These are phyloP conservation scores for Lasioglossum villosulum DNA, from an alignment of 2,888 invertebrate genomes.

Conservation along the genomic window DNA sequence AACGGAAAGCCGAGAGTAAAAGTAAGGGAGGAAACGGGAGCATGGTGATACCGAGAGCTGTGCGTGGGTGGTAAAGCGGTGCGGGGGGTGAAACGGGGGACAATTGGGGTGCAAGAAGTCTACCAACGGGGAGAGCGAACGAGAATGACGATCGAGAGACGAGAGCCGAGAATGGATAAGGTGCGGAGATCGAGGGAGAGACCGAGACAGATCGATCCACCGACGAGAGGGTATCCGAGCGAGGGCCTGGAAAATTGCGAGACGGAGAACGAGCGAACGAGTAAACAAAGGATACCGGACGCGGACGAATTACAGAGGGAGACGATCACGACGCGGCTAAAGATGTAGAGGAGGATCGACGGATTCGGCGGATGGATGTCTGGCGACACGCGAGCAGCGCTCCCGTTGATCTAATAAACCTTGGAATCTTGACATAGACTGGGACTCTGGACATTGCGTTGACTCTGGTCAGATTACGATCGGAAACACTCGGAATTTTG, in stretches of 20 bases:
- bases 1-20: slow-evolving; percentile 48
- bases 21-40: slow-evolving; percentile 19
- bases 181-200: slow-evolving; percentile 3
- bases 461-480: neutral
- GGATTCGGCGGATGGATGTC: neutral
- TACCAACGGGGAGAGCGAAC: neutral
- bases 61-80: neutral
- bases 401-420: neutral
- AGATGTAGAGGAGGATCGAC: slow-evolving; percentile 15
- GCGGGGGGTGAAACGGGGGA: neutral
- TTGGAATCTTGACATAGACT: neutral
- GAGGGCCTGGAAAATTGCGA: neutral
- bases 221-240: neutral
- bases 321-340: neutral
- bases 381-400: neutral
- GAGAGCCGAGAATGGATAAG: neutral
- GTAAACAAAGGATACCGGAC: slow-evolving; percentile 22
- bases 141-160: neutral
- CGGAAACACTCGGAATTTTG: no score
- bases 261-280: neutral
- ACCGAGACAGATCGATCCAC: slow-evolving; percentile 29
- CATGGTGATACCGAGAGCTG: neutral
- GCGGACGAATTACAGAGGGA: slow-evolving; percentile 3
- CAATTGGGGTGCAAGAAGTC: neutral
- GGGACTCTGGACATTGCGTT: neutral